Percentiles rank a stretch among this genome's conserved stretches.
phyloP scores from a whole-genome alignment of 2,888 invertebrate species.

The Rotaria sp. region DNA sequence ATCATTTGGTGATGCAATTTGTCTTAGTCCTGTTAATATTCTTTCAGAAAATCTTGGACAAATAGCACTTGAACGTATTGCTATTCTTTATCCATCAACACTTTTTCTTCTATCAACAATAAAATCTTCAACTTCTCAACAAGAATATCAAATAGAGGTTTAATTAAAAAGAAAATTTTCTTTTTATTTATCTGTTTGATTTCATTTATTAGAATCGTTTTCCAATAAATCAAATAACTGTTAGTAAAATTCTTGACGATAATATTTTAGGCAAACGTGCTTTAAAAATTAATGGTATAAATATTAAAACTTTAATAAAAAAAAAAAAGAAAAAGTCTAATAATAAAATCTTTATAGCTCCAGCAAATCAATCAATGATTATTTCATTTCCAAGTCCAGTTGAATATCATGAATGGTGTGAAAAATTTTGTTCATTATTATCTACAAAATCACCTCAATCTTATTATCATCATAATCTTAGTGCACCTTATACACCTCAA shows the following conservation, averaged over 20 bases:
- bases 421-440: conserved; percentile 7
- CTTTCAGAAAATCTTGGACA: neutral
- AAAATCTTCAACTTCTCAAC: neutral
- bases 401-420: conserved; percentile 26
- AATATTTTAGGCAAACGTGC: neutral
- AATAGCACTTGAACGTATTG: neutral
- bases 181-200: too few relatives aligned
- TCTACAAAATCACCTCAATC: neutral
- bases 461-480: neutral
- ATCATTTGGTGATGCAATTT: neutral
- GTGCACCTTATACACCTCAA: neutral
- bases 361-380: conserved; percentile 2
- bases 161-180: neutral
- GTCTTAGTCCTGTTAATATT: conserved; percentile 1
- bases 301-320: too few relatives aligned
- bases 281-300: neutral
- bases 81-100: neutral
- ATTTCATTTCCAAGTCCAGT: neutral
- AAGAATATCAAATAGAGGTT: conserved; percentile 17
- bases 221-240: neutral
- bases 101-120: neutral
- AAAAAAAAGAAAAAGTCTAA: too few relatives aligned
- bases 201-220: neutral
- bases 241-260: conserved; percentile 25
- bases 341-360: neutral